Conservation (phyloP, 2,888 invertebrate genomes). For the Meiosimyza decipiens region DNA sequence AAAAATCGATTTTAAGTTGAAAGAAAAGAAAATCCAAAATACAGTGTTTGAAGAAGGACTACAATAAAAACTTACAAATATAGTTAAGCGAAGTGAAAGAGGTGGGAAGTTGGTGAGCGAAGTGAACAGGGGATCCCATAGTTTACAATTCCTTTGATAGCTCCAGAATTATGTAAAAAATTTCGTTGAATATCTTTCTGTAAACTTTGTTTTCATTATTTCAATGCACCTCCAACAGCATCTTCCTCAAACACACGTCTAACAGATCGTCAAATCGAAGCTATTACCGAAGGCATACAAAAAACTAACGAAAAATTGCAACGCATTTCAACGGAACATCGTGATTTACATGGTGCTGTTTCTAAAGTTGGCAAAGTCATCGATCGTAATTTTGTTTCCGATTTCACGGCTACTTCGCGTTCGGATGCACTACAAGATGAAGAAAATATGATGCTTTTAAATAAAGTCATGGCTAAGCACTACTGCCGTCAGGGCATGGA, state of each 20-base stretch:
- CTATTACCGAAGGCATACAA: slow-evolving; percentile 79
- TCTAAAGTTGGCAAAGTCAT: slow-evolving; percentile 97
- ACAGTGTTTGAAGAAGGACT: too few relatives aligned
- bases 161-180: too few relatives aligned
- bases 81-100: too few relatives aligned
- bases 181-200: too few relatives aligned
- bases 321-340: slow-evolving; percentile 86
- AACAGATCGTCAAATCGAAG: slow-evolving; percentile 76
- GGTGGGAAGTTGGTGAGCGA: too few relatives aligned
- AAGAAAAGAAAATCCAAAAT: too few relatives aligned
- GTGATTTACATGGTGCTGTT: slow-evolving; percentile 78
- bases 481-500: slow-evolving; percentile 94
- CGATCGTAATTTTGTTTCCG: slow-evolving; percentile 92
- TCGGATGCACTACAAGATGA: slow-evolving; percentile 79
- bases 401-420: slow-evolving; percentile 88
- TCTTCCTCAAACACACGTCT: slow-evolving; percentile 67
- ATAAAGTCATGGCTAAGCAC: slow-evolving; percentile 94
- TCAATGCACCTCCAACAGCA: neutral
- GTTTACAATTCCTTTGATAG: too few relatives aligned
- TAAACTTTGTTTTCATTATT: neutral
- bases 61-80: too few relatives aligned
- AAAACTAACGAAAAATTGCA: slow-evolving; percentile 86
- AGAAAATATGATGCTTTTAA: slow-evolving; percentile 75
- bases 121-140: too few relatives aligned
- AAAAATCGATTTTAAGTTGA: too few relatives aligned